Evolutionary conservation across 2,797 vertebrate genomes (phyloP).

Genomic region (Chiloscyllium punctatum): DNA sequence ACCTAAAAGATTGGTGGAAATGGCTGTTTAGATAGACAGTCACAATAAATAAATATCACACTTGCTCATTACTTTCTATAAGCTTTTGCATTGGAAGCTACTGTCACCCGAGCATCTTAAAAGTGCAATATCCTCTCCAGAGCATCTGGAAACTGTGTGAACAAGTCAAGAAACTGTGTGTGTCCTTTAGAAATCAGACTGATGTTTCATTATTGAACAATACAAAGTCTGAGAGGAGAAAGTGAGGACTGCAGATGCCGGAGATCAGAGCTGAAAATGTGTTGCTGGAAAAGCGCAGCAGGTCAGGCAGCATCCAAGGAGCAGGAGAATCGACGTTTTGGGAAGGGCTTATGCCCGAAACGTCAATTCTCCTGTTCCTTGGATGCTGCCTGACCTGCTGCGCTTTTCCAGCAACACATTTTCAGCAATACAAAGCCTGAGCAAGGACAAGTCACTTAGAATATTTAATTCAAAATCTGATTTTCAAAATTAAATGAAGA

Average conservation of each 20-base stretch:
- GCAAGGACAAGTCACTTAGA: not conserved
- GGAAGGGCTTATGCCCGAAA: no score
- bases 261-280: no score
- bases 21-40: not conserved
- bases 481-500: not conserved
- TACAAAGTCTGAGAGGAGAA: no score
- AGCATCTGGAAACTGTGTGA: not conserved
- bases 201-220: not conserved
- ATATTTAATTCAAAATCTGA: not conserved
- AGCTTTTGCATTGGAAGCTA: not conserved
- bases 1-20: not conserved
- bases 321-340: no score
- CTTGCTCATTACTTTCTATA: not conserved
- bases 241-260: no score
- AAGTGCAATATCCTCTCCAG: not conserved
- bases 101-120: not conserved
- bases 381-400: no score
- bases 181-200: not conserved
- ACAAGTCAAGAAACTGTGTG: not conserved
- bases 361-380: no score
- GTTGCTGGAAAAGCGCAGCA: no score
- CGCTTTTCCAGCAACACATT: no score
- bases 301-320: no score
- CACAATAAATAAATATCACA: not conserved
- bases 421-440: not conserved